Conservation (phyloP, 1,140 invertebrate genomes). For the Caenorhabditis inopinata region DNA sequence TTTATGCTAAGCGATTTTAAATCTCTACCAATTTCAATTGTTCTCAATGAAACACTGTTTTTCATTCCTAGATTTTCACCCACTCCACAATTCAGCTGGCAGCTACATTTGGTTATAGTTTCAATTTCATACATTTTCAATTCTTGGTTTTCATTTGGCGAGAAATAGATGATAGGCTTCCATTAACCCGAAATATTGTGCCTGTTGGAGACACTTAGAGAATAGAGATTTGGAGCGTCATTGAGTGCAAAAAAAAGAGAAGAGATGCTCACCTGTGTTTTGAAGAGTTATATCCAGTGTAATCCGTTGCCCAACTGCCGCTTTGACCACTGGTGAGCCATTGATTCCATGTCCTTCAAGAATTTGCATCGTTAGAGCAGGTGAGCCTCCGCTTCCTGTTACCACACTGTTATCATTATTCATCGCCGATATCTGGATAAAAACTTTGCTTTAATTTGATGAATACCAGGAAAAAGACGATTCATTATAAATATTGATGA, state of each 20-base stretch:
- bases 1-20: no score
- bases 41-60: no score
- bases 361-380: slow-evolving; percentile 43
- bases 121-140: neutral
- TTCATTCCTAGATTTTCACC: no score
- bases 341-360: slow-evolving; percentile 48
- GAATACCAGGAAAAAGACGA: no score
- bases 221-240: neutral
- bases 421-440: neutral
- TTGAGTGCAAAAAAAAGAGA: neutral
- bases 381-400: slow-evolving; percentile 43
- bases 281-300: slow-evolving; percentile 46
- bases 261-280: slow-evolving; percentile 37
- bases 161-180: neutral
- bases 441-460: no score
- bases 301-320: slow-evolving; percentile 47
- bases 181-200: neutral
- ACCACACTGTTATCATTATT: slow-evolving; percentile 41
- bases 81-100: no score
- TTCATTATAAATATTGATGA: no score
- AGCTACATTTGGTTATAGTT: slow-evolving; percentile 12
- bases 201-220: neutral
- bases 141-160: neutral
- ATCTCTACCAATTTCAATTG: no score
- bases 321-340: slow-evolving; percentile 37